These are phyloP conservation scores for Coboldia fuscipes DNA, from an alignment of 1,140 invertebrate genomes.

Conservation along the genomic window DNA sequence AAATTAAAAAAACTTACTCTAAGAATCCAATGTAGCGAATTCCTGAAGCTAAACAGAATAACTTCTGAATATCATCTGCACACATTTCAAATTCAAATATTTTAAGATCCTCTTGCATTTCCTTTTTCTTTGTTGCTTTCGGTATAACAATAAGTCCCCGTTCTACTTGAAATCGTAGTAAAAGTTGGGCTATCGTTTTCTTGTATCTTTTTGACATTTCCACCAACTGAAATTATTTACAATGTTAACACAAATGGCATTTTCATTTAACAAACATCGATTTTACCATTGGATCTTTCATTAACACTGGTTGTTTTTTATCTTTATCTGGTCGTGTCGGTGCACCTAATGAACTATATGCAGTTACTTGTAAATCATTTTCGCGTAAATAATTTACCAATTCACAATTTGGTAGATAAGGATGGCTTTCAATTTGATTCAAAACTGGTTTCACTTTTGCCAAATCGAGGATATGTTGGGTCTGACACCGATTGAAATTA, in stretches of 20 bases:
- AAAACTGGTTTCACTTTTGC: constrained; percentile 48
- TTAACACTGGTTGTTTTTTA: no score
- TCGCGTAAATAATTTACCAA: constrained; percentile 33
- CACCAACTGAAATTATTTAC: constrained; percentile 34
- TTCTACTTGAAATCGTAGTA: constrained; percentile 33
- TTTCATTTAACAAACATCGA: no score
- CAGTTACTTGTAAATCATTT: constrained; percentile 32
- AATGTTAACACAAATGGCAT: no score
- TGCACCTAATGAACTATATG: constrained; percentile 42
- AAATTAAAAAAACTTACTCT: no score
- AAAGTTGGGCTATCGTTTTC: constrained; percentile 43
- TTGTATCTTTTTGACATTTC: constrained; percentile 34
- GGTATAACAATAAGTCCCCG: constrained; percentile 26
- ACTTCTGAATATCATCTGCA: constrained; percentile 30
- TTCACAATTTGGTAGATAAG: constrained; percentile 39
- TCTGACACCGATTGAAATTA: no score
- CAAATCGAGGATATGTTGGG: no score
- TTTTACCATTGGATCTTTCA: no score
- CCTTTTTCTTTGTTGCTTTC: constrained; percentile 35
- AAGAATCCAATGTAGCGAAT: no score
- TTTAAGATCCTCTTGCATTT: constrained; percentile 44
- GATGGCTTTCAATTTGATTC: constrained; percentile 46
- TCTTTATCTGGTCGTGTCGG: no score
- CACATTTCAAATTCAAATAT: constrained; percentile 46
- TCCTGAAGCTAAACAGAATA: no score